These are phyloP conservation scores for Gastrophysa polygoni DNA, from an alignment of 2,888 invertebrate genomes.

Conservation along the genomic window DNA sequence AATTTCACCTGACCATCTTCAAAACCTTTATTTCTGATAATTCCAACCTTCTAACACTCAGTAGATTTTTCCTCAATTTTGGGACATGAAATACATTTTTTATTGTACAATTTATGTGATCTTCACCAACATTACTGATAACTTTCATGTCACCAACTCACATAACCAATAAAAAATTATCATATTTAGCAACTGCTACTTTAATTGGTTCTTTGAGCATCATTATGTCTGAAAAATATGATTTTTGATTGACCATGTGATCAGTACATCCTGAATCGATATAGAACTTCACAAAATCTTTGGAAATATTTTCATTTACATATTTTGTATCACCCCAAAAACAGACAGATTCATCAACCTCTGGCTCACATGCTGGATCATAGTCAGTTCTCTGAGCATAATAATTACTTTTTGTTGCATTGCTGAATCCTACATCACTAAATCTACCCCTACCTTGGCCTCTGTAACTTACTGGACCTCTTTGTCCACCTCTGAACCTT, in stretches of 20 bases:
- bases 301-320: not conserved
- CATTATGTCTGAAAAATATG: constrained; percentile 12
- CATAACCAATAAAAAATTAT: constrained; percentile 15
- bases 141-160: constrained; percentile 33
- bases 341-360: not conserved
- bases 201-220: constrained; percentile 16
- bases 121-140: constrained; percentile 20
- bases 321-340: not conserved
- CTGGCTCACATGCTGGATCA: not conserved
- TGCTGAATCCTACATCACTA: not conserved
- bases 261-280: constrained; percentile 18
- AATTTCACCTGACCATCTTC: constrained; percentile 21
- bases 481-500: not conserved
- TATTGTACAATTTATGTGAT: constrained; percentile 25
- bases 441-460: not conserved
- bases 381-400: constrained; percentile 1
- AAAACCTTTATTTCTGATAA: constrained; percentile 19
- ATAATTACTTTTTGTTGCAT: not conserved
- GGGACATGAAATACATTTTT: constrained; percentile 33
- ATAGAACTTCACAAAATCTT: constrained; percentile 1
- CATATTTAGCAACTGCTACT: constrained; percentile 15
- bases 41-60: constrained; percentile 24
- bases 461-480: not conserved
- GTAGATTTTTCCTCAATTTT: constrained; percentile 23
- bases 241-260: constrained; percentile 16